Conservation (phyloP, 2,113 vertebrate genomes). For the Genyomyrus donnyi region DNA sequence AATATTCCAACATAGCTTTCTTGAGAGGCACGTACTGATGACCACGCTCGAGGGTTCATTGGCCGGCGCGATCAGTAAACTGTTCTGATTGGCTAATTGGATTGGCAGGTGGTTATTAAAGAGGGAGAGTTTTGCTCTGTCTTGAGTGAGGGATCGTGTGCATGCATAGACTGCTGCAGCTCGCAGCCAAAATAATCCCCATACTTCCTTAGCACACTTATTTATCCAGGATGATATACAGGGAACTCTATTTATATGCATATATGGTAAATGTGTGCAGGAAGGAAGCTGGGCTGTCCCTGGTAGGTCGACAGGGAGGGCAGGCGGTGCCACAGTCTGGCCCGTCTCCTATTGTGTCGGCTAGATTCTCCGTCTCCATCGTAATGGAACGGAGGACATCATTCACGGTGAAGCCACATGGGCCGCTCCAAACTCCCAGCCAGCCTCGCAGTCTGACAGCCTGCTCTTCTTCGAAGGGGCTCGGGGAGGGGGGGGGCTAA, state of each 20-base stretch:
- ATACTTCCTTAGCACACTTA: background rate
- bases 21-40: background rate
- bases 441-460: constrained; percentile 17
- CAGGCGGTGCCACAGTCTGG: background rate
- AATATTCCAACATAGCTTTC: background rate
- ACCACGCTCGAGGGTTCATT: background rate
- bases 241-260: background rate
- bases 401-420: background rate
- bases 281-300: background rate
- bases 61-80: background rate
- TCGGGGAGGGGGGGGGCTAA: constrained; percentile 17
- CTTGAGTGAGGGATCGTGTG: background rate
- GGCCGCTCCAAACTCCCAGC: constrained; percentile 18
- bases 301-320: too few species aligned
- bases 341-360: background rate
- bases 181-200: background rate
- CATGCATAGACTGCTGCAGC: background rate
- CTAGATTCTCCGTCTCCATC: background rate
- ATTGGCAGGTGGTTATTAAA: background rate
- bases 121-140: background rate
- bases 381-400: constrained; percentile 3
- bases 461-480: constrained; percentile 27
- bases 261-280: background rate
- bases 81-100: background rate
- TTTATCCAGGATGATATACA: background rate